Evolutionary conservation across 2,797 vertebrate genomes (phyloP), one percentile per base, ranked within the genome.

Genomic region (Falco berigora): DNA sequence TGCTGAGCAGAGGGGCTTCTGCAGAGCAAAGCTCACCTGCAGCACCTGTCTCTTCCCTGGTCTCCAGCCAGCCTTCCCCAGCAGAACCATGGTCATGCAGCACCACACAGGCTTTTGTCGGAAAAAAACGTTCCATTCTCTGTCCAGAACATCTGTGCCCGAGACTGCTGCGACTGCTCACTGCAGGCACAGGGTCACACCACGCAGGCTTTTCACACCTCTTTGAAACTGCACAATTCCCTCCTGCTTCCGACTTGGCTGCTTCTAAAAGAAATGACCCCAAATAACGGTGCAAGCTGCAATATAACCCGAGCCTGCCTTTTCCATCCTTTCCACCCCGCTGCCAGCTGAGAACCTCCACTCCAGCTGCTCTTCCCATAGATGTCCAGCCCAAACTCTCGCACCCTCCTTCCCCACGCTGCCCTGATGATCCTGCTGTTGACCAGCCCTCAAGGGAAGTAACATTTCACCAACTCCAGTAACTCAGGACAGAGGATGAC

Each of bases 141-240:
- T 55, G 6, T 28, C 13, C 47, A 36, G 71, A 85, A 3, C 59
- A 87, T 27, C 53, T 13, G 59, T 1, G 0, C 38, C 62, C 17
- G 1, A 32, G 23, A 21, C 40, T 24, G 40, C 58, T 2, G 0
- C 15, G 18, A 23, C 24, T 10, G 13, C 22, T 73, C 28, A 14
- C 76, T 3, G 0, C 64, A 46, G 34, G 20, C 30, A 10, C 4
- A 4, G 53, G 67, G 75, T 92, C 64, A 73, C 75, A 73, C 30
- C 85, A 28, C 10, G 2, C 18, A 30, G 46, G 58, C 38, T 90
- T 93, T 92, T 95, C 92, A 72, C 73, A 86, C 90, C 79, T 93
- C 90, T 87, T 34, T 20, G 55, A 67, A 91, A 71, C 20, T 0
- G 12, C 53, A 32, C 50, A 19, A n/a, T 62, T 75, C 38, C 76